Evolutionary conservation across 1,140 invertebrate genomes (phyloP).

Genomic region (Zophobas atratus): DNA sequence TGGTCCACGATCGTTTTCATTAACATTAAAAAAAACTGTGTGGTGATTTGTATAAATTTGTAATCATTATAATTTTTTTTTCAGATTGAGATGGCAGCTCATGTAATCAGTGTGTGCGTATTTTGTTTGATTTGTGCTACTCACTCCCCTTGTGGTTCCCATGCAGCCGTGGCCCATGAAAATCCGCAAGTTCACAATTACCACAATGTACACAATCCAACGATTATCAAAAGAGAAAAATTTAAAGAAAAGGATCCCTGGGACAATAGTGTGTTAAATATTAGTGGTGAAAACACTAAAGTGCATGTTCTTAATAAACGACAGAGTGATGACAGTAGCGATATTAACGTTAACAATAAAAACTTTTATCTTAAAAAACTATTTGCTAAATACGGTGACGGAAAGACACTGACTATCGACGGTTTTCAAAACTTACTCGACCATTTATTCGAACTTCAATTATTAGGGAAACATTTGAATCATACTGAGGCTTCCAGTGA

Average conservation of each 20-base stretch:
- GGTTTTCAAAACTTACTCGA: constrained; percentile 78
- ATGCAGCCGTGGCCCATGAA: constrained; percentile 68
- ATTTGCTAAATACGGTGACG: constrained; percentile 71
- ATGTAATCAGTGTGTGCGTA: constrained; percentile 82
- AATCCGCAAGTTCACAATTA: constrained; percentile 54
- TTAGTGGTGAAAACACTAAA: constrained; percentile 31
- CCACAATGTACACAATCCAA: constrained; percentile 57
- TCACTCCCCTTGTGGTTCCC: constrained; percentile 79
- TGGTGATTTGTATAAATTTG: constrained; percentile 6
- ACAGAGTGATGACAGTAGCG: constrained; percentile 27
- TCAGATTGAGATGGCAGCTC: constrained; percentile 68
- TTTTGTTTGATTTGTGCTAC: constrained; percentile 84
- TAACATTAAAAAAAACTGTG: background rate
- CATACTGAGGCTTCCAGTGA: constrained; percentile 46
- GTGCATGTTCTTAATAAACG: constrained; percentile 17
- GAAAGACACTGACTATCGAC: constrained; percentile 75
- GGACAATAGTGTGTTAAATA: constrained; percentile 39
- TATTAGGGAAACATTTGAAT: constrained; percentile 68
- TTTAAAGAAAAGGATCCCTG: constrained; percentile 37
- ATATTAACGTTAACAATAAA: constrained; percentile 45
- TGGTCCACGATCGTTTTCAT: too few species aligned
- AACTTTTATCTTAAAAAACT: constrained; percentile 66
- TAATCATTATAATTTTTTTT: constrained; percentile 9
- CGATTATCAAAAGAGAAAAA: constrained; percentile 20
- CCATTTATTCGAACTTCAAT: constrained; percentile 71